These are phyloP conservation scores for Zonitis immaculata DNA, from an alignment of 2,888 invertebrate species.

Conservation along the genomic window DNA sequence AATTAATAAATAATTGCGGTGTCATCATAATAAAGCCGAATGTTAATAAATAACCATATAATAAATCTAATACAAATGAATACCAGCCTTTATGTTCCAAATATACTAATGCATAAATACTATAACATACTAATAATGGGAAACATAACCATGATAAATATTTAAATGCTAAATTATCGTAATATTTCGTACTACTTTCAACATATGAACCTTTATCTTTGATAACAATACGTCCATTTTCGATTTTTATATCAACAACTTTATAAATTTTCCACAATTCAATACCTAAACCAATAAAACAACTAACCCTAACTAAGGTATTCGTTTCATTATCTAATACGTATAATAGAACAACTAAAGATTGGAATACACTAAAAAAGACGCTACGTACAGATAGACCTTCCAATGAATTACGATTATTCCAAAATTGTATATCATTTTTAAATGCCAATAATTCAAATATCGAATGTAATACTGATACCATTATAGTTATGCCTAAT, in stretches of 20 bases:
- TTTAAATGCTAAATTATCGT: slow-evolving; percentile 92
- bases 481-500: slow-evolving; percentile 81
- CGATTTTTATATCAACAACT: slow-evolving; percentile 78
- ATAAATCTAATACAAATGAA: slow-evolving; percentile 92
- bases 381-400: slow-evolving; percentile 97
- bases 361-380: slow-evolving; percentile 98
- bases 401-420: slow-evolving; percentile 92
- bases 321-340: slow-evolving; percentile 99
- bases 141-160: slow-evolving; percentile 96
- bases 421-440: slow-evolving; percentile 99
- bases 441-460: slow-evolving; percentile 99
- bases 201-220: slow-evolving; percentile 96
- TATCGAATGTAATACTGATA: slow-evolving; percentile 93
- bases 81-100: slow-evolving; percentile 99
- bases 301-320: slow-evolving; percentile 89
- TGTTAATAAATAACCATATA: slow-evolving; percentile 95
- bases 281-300: slow-evolving; percentile 90
- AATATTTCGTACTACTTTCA: slow-evolving; percentile 87
- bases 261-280: slow-evolving; percentile 99
- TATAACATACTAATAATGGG: slow-evolving; percentile 90
- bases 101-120: slow-evolving; percentile 90
- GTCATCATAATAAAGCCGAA: slow-evolving; percentile 99
- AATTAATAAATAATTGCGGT: slow-evolving; percentile 99
- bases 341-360: slow-evolving; percentile 89
- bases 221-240: slow-evolving; percentile 73